These are phyloP conservation scores for Hartigia nigra DNA, from an alignment of 2,888 invertebrate genomes.

Conservation along the genomic window DNA sequence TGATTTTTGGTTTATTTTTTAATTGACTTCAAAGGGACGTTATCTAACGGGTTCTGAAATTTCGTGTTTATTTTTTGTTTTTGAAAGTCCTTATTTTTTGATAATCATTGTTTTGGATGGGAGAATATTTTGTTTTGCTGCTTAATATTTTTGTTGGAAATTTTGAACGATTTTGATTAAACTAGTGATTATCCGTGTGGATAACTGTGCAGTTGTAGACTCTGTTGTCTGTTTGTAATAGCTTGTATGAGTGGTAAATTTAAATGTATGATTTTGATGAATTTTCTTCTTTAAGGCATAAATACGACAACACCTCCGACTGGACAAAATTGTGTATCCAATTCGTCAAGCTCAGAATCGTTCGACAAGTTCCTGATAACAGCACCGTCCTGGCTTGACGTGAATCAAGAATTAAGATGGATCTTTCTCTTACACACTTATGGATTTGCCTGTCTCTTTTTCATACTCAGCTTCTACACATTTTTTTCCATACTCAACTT, in stretches of 20 bases:
- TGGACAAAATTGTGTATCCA: constrained; percentile 50
- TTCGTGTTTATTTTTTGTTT: background rate
- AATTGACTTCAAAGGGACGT: background rate
- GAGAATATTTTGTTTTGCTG: background rate
- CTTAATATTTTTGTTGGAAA: background rate
- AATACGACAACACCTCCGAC: constrained; percentile 44
- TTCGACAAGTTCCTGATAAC: constrained; percentile 52
- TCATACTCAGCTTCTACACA: constrained; percentile 69
- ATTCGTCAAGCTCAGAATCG: constrained; percentile 40
- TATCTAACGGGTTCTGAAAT: background rate
- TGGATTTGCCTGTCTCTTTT: constrained; percentile 70
- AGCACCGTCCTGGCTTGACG: constrained; percentile 55
- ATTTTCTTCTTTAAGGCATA: constrained; percentile 39
- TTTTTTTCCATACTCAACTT: constrained; percentile 70
- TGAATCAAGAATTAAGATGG: constrained; percentile 67
- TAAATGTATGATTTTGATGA: constrained; percentile 3
- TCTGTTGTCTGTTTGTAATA: background rate
- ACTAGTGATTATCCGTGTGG: background rate
- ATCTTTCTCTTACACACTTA: constrained; percentile 70
- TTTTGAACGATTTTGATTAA: background rate
- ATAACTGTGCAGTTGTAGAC: background rate
- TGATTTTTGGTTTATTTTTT: background rate
- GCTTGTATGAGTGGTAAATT: background rate
- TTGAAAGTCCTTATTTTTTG: background rate
- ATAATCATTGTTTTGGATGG: background rate